These are phyloP conservation scores for Lampropteryx suffumata DNA, from an alignment of 2,888 invertebrate species.

Conservation along the genomic window DNA sequence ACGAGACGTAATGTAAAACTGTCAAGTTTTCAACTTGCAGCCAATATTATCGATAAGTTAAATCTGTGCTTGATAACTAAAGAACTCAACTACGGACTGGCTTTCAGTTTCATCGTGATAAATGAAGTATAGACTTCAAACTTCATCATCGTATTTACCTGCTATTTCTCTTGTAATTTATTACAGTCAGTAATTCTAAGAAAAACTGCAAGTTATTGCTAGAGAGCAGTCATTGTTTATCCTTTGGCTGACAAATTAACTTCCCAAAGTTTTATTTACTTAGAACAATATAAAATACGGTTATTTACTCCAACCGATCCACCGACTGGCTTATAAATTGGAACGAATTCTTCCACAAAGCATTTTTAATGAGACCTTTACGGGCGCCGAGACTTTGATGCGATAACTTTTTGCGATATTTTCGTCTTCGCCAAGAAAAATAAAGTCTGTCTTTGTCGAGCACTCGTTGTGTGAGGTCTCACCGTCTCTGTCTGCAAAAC, in stretches of 20 bases:
- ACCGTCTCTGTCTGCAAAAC: constrained; percentile 55
- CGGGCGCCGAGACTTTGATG: constrained; percentile 73
- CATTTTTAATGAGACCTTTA: constrained; percentile 80
- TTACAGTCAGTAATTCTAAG: too few species aligned
- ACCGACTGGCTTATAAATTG: constrained; percentile 75
- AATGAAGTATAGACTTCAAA: neutral
- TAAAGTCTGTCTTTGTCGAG: constrained; percentile 54
- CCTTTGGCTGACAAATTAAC: constrained; percentile 12
- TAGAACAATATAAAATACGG: constrained; percentile 61
- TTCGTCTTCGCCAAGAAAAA: constrained; percentile 69
- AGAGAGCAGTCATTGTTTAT: neutral
- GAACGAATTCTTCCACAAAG: constrained; percentile 74
- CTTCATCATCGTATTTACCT: too few species aligned
- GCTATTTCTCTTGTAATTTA: too few species aligned
- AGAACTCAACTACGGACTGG: neutral
- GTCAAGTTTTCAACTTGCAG: constrained; percentile 22
- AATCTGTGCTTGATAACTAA: constrained; percentile 19
- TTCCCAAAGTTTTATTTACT: constrained; percentile 51
- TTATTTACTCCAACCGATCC: constrained; percentile 73
- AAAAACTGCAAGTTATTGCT: too few species aligned
- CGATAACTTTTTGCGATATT: constrained; percentile 80
- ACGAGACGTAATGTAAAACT: constrained; percentile 34
- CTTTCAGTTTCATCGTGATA: neutral
- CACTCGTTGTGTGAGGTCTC: constrained; percentile 38
- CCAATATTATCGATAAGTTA: constrained; percentile 25